Base-by-base conservation (phyloP, 2,888 invertebrate species). In the Agapostemon virescens region DNA sequence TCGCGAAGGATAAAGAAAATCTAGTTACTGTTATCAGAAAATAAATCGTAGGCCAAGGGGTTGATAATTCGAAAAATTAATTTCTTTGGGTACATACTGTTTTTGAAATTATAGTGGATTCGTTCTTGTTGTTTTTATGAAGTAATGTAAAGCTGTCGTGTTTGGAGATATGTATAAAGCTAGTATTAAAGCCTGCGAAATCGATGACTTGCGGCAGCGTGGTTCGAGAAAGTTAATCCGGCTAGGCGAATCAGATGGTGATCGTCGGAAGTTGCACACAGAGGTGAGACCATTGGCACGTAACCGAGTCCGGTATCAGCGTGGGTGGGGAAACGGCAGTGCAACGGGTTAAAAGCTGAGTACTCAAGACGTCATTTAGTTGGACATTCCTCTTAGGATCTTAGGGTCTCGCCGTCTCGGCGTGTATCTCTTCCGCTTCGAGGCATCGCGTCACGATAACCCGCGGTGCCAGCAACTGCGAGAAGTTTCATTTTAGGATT, bases 361-460 rank as follows among this genome's bases (percentile, higher is more conserved):
- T 72, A 63, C 81, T 79, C 83, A 64, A 86, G 86, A 85, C 79
- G 84, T 85, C 85, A 84, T 86, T 87, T 84, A 79, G 81, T 87
- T 73, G 85, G 87, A 86, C 86, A 83, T 87, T 79, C 79, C 87
- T 85, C 81, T 80, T 74, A 84, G 84, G 86, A 84, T 86, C 84
- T 84, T 75, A 81, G 81, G 83, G 78, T 79, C 74, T 64, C 36
- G 80, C 82, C 70, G 78, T 78, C 84, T 79, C 79, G 64, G 84
- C 87, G 86, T 88, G 88, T 90, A 90, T 90, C 90, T 90, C 89
- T 89, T 89, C 89, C 90, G 89, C 87, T 89, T 85, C 88, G 84
- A 84, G 87, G 85, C 87, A 79, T 85, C 86, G 84, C 85, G 86
- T 84, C 84, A 78, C 88, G 89, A 89, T 89, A 89, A 88, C 86